A percentile compares a stretch with the other conserved stretches of the same genome.
These are phyloP conservation scores for Microctenopoma steveboyesi DNA, from an alignment of 2,797 vertebrate species.

Conservation along the genomic window DNA sequence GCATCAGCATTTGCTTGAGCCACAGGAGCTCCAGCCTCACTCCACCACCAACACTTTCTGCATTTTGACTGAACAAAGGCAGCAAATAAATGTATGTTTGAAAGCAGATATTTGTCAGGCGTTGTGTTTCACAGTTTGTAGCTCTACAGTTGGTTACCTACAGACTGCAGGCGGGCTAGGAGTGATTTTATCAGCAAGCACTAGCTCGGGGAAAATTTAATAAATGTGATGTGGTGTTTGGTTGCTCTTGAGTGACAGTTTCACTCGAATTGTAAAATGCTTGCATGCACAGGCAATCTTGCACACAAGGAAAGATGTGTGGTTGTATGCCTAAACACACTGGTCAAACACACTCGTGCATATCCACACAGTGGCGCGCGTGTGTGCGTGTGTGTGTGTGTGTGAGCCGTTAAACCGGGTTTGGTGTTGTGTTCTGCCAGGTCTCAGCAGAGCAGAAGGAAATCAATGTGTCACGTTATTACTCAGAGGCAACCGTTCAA, in stretches of 20 bases:
- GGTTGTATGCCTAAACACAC: constrained; percentile 1
- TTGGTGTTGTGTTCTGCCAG: constrained; percentile 17
- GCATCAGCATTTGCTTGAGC: background rate
- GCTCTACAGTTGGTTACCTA: constrained; percentile 33
- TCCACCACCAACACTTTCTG: constrained; percentile 22
- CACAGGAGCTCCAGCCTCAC: constrained; percentile 18
- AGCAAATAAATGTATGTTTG: constrained; percentile 29
- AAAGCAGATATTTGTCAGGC: constrained; percentile 45
- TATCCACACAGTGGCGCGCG: background rate
- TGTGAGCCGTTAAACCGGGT: constrained; percentile 18
- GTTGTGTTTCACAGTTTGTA: constrained; percentile 26
- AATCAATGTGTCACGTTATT: constrained; percentile 17
- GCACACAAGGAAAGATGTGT: background rate
- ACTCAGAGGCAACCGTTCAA: constrained; percentile 7
- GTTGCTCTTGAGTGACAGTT: constrained; percentile 43
- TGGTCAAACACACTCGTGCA: constrained; percentile 19
- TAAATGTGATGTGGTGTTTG: constrained; percentile 53
- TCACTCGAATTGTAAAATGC: constrained; percentile 40
- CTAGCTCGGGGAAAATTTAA: constrained; percentile 27
- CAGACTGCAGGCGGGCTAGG: constrained; percentile 1
- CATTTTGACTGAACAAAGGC: constrained; percentile 15
- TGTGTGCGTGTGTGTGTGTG: too few species aligned
- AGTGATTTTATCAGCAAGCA: constrained; percentile 34
- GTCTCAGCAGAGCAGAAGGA: constrained; percentile 9
- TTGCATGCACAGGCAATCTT: constrained; percentile 23